Evolutionary conservation across 2,113 vertebrate genomes (phyloP).

Genomic region (Antechinus flavipes): DNA sequence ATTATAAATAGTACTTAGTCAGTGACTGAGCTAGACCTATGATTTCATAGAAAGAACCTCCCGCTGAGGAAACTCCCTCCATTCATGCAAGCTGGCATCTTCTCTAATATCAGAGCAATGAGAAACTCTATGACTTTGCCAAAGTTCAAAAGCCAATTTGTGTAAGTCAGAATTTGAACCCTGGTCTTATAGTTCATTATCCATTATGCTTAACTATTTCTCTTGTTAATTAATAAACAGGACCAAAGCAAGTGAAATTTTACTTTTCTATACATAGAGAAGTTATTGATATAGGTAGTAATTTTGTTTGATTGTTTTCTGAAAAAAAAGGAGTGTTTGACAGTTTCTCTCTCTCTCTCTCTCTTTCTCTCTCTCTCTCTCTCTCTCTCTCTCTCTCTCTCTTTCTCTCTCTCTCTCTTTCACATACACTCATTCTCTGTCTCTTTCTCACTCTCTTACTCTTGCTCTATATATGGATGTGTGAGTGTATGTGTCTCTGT

Average conservation of each 20-base stretch:
- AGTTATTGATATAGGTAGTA: neutral
- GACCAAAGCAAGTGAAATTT: neutral
- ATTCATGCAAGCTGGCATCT: neutral
- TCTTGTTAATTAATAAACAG: neutral
- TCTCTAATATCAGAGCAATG: neutral
- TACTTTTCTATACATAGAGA: neutral
- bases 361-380: too few species aligned
- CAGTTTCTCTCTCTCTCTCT: too few species aligned
- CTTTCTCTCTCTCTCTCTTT: too few species aligned
- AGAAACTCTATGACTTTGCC: neutral
- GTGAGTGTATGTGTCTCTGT: too few species aligned
- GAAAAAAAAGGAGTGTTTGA: neutral
- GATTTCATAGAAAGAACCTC: neutral
- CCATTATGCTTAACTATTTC: neutral
- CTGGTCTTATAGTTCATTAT: neutral
- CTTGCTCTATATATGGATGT: too few species aligned
- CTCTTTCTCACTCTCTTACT: too few species aligned
- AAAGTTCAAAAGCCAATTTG: neutral
- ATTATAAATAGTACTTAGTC: neutral
- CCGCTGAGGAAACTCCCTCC: neutral
- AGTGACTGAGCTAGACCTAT: neutral
- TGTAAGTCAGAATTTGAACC: neutral
- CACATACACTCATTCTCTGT: too few species aligned
- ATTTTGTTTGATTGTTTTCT: neutral
- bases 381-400: too few species aligned